Percentiles rank a stretch among this genome's conserved stretches.
phyloP scores from a whole-genome alignment of 2,888 invertebrate species.

The Poecilus cupreus region DNA sequence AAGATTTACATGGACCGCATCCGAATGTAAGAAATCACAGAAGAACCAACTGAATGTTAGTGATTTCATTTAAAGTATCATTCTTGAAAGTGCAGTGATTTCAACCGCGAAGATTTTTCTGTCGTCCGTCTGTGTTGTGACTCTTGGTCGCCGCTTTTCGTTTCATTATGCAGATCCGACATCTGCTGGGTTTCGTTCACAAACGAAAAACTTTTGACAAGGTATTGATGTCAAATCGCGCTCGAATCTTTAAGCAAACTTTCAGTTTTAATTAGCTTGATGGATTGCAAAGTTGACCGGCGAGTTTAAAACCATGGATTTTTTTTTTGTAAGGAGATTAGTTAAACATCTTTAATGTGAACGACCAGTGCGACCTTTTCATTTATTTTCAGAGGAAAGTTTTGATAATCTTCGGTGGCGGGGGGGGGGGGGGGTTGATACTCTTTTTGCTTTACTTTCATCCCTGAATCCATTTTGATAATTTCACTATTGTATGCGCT shows the following conservation, averaged over 20 bases:
- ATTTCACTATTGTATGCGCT: too few relatives aligned
- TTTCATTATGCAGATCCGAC: constrained; percentile 27
- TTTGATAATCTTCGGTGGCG: too few relatives aligned
- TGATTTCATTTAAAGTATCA: too few relatives aligned
- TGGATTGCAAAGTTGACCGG: background rate
- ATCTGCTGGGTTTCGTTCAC: background rate
- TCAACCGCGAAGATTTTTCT: background rate
- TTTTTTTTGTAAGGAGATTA: too few relatives aligned
- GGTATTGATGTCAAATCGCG: constrained; percentile 33
- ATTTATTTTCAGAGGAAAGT: background rate
- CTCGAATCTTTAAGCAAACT: background rate
- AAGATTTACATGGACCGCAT: constrained; percentile 18
- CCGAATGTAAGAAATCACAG: too few relatives aligned
- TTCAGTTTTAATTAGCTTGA: constrained; percentile 35
- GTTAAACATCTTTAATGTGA: too few relatives aligned
- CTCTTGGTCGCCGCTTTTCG: constrained; percentile 12
- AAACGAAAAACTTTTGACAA: constrained; percentile 20
- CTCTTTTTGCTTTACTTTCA: too few relatives aligned
- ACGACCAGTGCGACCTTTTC: too few relatives aligned
- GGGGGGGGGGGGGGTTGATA: too few relatives aligned
- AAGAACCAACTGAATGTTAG: too few relatives aligned
- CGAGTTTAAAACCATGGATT: background rate
- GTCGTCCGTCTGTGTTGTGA: background rate
- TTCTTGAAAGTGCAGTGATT: too few relatives aligned
- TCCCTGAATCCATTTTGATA: too few relatives aligned